Conservation (phyloP, 2,888 invertebrate species). For the Cataglyphis rosenhaueri region DNA sequence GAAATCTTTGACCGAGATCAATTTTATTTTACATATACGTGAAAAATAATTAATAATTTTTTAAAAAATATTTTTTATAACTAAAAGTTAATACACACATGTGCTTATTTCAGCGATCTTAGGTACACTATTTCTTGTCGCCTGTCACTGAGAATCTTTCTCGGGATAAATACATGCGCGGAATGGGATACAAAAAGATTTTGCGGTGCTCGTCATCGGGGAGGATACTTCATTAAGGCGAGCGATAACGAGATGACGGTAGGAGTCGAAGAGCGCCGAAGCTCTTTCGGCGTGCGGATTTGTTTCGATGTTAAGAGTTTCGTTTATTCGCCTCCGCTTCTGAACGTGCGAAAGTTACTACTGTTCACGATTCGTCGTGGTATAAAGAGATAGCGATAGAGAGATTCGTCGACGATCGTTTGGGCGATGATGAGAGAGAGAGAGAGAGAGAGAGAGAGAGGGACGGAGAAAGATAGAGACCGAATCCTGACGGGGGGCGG, state of each 20-base stretch:
- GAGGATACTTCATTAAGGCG: conserved; percentile 70
- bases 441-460: conserved; percentile 63
- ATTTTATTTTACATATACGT: neutral
- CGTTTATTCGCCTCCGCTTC: conserved; percentile 65
- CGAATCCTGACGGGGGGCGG: conserved; percentile 74
- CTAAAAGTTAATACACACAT: neutral
- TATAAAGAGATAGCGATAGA: conserved; percentile 65
- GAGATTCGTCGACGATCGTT: conserved; percentile 69
- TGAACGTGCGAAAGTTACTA: conserved; percentile 68
- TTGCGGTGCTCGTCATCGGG: conserved; percentile 6
- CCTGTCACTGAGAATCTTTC: conserved; percentile 2
- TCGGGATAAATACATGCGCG: neutral
- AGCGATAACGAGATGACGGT: conserved; percentile 70
- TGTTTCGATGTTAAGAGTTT: conserved; percentile 76
- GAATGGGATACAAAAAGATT: neutral
- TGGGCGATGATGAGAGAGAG: conserved; percentile 56
- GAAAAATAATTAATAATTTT: neutral
- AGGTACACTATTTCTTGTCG: neutral
- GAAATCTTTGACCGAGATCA: neutral
- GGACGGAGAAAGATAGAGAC: conserved; percentile 60
- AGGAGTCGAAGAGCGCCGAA: conserved; percentile 76
- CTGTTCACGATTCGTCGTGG: conserved; percentile 51
- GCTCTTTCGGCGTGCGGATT: conserved; percentile 70
- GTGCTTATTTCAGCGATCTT: neutral
- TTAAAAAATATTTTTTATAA: neutral